A percentile compares a stretch with the other conserved stretches of the same genome.
Evolutionary conservation across 1,140 invertebrate genomes (phyloP).

Genomic region (Drosophila parvula): DNA sequence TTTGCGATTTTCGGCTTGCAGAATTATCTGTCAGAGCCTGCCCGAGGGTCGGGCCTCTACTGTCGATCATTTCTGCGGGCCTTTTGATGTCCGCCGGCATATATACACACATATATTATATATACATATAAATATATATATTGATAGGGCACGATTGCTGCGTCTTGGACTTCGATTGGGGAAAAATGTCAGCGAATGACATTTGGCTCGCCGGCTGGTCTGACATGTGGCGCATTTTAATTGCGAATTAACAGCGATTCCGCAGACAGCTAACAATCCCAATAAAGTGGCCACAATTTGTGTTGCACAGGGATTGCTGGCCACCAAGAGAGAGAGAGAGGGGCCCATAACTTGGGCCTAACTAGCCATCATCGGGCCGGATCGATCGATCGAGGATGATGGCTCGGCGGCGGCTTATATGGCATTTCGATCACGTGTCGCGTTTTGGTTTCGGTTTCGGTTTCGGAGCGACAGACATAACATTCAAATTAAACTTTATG

Average conservation of each 20-base stretch:
- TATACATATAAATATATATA: neutral
- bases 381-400: neutral
- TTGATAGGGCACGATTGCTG: conserved; percentile 19
- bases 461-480: conserved; percentile 65
- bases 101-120: neutral
- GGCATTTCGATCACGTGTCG: conserved; percentile 75
- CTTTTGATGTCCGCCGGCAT: conserved; percentile 30
- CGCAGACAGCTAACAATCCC: conserved; percentile 73
- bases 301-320: conserved; percentile 6
- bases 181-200: conserved; percentile 52
- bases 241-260: conserved; percentile 71
- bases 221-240: conserved; percentile 77
- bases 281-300: conserved; percentile 71
- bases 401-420: conserved; percentile 25
- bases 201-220: conserved; percentile 28
- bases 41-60: conserved; percentile 1
- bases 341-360: neutral
- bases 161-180: conserved; percentile 17
- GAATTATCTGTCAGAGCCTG: conserved; percentile 24
- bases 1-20: neutral
- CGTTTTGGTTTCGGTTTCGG: conserved; percentile 24
- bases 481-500: conserved; percentile 82
- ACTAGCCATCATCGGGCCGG: neutral
- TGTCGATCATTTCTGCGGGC: conserved; percentile 10
- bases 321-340: no score